These are phyloP conservation scores for Tragelaphus buxtoni DNA, from an alignment of 2,113 vertebrate species.

Conservation along the genomic window DNA sequence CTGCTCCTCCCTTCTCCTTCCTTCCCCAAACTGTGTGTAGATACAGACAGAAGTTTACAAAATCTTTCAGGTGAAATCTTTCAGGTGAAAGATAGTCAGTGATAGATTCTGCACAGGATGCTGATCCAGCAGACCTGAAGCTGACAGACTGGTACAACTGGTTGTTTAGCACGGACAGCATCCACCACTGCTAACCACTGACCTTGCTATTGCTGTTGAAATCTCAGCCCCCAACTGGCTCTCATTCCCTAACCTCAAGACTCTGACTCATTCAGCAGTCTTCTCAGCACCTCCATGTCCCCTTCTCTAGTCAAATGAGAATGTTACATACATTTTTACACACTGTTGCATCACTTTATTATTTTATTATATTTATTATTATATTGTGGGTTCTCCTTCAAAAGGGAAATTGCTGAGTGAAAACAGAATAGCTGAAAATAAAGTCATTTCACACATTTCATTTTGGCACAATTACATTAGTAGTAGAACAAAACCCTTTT, in stretches of 20 bases:
- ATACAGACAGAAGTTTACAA: neutral
- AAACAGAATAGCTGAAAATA: constrained; percentile 4
- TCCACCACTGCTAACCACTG: neutral
- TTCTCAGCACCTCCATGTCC: neutral
- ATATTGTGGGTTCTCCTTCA: neutral
- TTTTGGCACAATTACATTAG: neutral
- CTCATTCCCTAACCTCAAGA: neutral
- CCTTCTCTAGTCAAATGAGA: neutral
- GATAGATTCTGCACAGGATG: neutral
- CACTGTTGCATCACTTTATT: neutral
- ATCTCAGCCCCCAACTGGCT: neutral
- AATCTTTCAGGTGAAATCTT: neutral
- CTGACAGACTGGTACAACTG: neutral
- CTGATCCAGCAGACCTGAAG: neutral
- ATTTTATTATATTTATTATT: neutral
- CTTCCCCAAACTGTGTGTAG: neutral
- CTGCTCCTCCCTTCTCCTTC: neutral
- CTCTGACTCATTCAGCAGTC: neutral
- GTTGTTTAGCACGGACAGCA: neutral
- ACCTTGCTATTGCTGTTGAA: neutral
- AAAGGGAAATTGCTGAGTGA: neutral
- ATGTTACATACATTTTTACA: neutral
- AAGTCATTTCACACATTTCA: neutral
- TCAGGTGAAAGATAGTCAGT: neutral
- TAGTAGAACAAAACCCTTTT: neutral